These are phyloP conservation scores for Globodera ellingtonae DNA, from an alignment of 1,140 invertebrate genomes.

Conservation along the genomic window DNA sequence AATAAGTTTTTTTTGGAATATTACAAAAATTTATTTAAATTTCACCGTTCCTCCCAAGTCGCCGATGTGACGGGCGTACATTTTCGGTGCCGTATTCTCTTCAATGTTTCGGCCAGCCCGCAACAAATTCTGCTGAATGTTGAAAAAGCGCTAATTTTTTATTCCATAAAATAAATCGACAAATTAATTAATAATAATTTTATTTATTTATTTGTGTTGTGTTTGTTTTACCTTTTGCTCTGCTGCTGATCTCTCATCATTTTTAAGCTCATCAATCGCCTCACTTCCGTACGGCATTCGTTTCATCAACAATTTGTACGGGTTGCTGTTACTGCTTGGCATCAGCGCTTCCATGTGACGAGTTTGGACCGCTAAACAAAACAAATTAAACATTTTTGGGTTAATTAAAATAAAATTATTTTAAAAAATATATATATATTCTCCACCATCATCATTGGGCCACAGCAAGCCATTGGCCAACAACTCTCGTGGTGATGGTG, in stretches of 20 bases:
- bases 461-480: neutral
- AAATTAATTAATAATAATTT: neutral
- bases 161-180: too few species aligned
- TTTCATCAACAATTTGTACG: neutral
- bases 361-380: too few species aligned
- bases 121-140: neutral
- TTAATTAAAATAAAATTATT: too few species aligned
- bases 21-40: neutral
- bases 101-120: neutral
- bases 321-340: neutral
- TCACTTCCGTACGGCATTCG: neutral
- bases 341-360: too few species aligned
- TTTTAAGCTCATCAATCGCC: neutral
- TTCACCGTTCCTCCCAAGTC: conserved; percentile 14
- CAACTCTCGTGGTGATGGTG: neutral
- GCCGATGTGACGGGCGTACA: conserved; percentile 10
- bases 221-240: neutral
- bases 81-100: conserved; percentile 1
- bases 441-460: neutral
- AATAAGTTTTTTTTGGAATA: too few species aligned
- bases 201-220: neutral
- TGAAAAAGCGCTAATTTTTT: too few species aligned
- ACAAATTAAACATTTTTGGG: too few species aligned
- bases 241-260: neutral
- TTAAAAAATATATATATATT: too few species aligned